A percentile compares a stretch with the other conserved stretches of the same genome.
These are phyloP conservation scores for Anticlea derivata DNA, from an alignment of 2,888 invertebrate species.

Conservation along the genomic window DNA sequence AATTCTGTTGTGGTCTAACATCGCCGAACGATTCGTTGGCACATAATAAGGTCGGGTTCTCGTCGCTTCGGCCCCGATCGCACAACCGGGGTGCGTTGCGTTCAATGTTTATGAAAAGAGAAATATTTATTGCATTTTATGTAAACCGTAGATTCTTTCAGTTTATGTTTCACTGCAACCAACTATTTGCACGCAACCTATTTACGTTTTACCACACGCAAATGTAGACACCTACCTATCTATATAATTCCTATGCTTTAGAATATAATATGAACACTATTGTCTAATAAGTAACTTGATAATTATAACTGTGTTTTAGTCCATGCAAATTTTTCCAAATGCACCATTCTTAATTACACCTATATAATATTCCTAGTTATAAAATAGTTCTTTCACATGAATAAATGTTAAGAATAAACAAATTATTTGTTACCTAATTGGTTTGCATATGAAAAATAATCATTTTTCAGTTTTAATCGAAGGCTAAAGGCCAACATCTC, in stretches of 20 bases:
- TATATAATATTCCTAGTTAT: slow-evolving; percentile 14
- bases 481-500: background rate
- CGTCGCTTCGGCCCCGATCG: slow-evolving; percentile 81
- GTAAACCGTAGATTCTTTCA: slow-evolving; percentile 50
- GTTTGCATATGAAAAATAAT: slow-evolving; percentile 1
- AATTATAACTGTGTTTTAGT: slow-evolving; percentile 26
- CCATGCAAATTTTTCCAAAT: slow-evolving; percentile 14
- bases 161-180: slow-evolving; percentile 56
- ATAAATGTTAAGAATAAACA: slow-evolving; percentile 2
- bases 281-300: slow-evolving; percentile 30
- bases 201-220: slow-evolving; percentile 48
- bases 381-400: slow-evolving; percentile 13
- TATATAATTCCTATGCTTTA: slow-evolving; percentile 50
- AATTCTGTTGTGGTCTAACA: slow-evolving; percentile 94
- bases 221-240: slow-evolving; percentile 55
- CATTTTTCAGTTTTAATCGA: background rate
- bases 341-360: slow-evolving; percentile 20
- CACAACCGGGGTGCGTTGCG: slow-evolving; percentile 86
- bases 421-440: background rate
- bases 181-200: slow-evolving; percentile 42
- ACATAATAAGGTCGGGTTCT: slow-evolving; percentile 81
- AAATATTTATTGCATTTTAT: slow-evolving; percentile 60
- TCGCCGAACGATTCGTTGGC: slow-evolving; percentile 90
- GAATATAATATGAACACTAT: slow-evolving; percentile 39
- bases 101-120: slow-evolving; percentile 82